Base-by-base conservation (phyloP, 2,113 vertebrate genomes). In the Varanus komodoensis region DNA sequence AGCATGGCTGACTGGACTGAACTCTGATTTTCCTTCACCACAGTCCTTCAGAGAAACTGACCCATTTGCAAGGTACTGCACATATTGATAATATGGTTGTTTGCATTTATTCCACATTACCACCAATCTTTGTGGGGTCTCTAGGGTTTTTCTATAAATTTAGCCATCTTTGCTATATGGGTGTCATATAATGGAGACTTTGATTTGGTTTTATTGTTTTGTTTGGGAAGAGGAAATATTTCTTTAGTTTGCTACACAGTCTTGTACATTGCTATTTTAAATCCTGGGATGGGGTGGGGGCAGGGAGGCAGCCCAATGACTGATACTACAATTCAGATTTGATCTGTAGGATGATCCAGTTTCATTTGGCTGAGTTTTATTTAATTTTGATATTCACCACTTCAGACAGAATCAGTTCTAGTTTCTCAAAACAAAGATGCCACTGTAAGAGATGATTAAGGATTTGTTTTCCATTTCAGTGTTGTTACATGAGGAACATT, bases 401-500 rank as follows among this genome's bases (percentile, higher is more conserved):
- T 95, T 89, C 80, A 0, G 50, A 8, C 5, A 71, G 32, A 48
- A 67, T 80, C 77, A 82, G 57, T 80, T 77, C 27, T 0, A 32
- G 38, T 87, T 74, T 81, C 27, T 73, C 44, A 2, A 84, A 27
- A 68, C 75, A 92, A 84, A 88, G 19, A 9, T 3, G 23, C 1
- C 21, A 84, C 90, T 88, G 1, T 14, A 50, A 3, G 50, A 84
- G 11, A 17, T 14, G 1, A 86, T 91, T 92, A 94, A 67, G 38
- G 85, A 82, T 88, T 84, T 91, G 48, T 8, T 82, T 4, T 0
- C 3, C 0, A 5, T 32, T 92, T 9, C 11, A 0, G 1, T 0
- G 0, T 15, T 3, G 1, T 34, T 8, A 14, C 34, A 23, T 11
- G 78, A 32, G 0, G 0, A 23, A 1, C 0, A 86, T 1, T 50